Evolutionary conservation across 2,113 vertebrate genomes (phyloP), one percentile per base, ranked within the genome.

Genomic region (Pterocles orientalis): DNA sequence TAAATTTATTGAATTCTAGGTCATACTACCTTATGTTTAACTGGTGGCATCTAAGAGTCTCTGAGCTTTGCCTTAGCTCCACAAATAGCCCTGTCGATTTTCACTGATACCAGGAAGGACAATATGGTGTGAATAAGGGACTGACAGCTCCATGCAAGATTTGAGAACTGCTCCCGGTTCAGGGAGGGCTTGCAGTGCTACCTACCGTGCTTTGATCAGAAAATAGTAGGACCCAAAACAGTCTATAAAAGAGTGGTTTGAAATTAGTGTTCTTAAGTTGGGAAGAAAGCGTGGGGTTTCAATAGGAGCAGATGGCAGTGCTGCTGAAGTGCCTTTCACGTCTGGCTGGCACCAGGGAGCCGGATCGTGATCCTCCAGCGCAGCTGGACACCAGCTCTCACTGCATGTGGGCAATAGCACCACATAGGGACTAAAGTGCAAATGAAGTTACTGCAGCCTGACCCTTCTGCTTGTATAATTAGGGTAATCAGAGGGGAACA

Each of bases 311-410:
- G 60, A 71, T 90, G 79, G 78, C 36, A 93, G 62, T 0, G 0
- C 50, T 77, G 58, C 66, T 64, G 47, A 64, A 92, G 51, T 8
- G 75, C 34, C 14, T 77, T 60, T 58, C 56, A 7, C 0, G 1
- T 60, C 85, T 93, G 86, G 6, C 72, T 88, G 93, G 56, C 86
- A 17, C 5, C 1, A 0, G 86, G 88, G 68, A 78, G 56, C 39
- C 2, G 0, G 18, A 21, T 7, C 2, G 2, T 20, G 79, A 92
- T 86, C 64, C 76, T 64, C 47, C 7, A 33, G 2, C 50, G 0
- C 94, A 90, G 92, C 90, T 88, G 94, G 93, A 29, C 56, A 71
- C 34, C 75, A 1, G 3, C n/a, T 80, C 57, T 71, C 23, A 4
- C 43, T 13, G 60, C 26, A 2, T 7, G 62, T 11, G n/a, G 61